Conservation (phyloP, 2,888 invertebrate genomes). For the Stenichneumon culpator region DNA sequence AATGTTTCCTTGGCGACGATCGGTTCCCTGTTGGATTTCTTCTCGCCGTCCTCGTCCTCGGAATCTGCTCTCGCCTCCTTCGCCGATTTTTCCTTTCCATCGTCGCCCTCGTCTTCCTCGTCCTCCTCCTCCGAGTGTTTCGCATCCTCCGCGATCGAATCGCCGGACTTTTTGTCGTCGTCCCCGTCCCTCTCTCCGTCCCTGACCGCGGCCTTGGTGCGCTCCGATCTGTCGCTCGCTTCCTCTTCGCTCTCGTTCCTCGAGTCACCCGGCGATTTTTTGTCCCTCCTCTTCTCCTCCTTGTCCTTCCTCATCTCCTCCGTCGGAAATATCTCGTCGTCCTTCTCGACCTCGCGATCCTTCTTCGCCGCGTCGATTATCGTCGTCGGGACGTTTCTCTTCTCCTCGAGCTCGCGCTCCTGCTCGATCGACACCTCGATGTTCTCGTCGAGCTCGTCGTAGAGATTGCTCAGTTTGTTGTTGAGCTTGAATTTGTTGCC, state of each 20-base stretch:
- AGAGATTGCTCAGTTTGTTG: constrained; percentile 80
- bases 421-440: constrained; percentile 75
- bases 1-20: constrained; percentile 36
- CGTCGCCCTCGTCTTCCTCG: constrained; percentile 83
- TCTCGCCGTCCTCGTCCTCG: constrained; percentile 49
- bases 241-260: constrained; percentile 64
- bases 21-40: background rate
- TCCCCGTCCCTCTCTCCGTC: constrained; percentile 85
- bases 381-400: constrained; percentile 58
- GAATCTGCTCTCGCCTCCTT: constrained; percentile 14
- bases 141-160: constrained; percentile 73
- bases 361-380: constrained; percentile 37
- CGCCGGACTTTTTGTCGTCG: constrained; percentile 84
- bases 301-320: constrained; percentile 66
- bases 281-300: constrained; percentile 50
- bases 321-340: constrained; percentile 58
- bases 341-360: constrained; percentile 46
- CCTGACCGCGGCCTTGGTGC: constrained; percentile 69
- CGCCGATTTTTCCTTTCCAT: constrained; percentile 46
- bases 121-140: constrained; percentile 83
- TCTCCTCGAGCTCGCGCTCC: constrained; percentile 72
- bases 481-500: constrained; percentile 80
- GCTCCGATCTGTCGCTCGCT: constrained; percentile 52
- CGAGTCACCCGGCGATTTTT: constrained; percentile 42
- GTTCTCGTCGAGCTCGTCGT: constrained; percentile 80